Evolutionary conservation across 2,888 invertebrate species (phyloP), one percentile per base, ranked within the genome.

Genomic region (Allophyes oxyacanthae): DNA sequence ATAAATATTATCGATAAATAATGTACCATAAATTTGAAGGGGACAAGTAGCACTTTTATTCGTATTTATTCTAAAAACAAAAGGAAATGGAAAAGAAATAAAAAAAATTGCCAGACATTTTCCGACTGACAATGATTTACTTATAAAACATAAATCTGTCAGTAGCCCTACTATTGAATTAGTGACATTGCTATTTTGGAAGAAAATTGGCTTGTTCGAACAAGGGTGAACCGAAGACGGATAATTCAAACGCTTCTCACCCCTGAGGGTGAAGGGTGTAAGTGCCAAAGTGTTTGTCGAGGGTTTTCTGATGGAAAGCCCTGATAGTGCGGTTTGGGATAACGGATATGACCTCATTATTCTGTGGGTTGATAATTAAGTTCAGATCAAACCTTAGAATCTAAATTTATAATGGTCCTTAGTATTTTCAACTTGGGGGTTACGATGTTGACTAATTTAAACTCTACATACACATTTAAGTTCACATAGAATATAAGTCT

Each of bases 201-300:
- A 40, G 6, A 33, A 45, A 49, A 64, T 45, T 41, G 44, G 28
- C 40, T 49, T 46, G 26, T 46, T 58, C 6, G 28, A 66, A 59
- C 26, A 48, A 51, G 43, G 6, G 9, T 13, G 36, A 11, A 44
- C 34, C 6, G 3, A 26, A 14, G 14, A 41, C 7, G 15, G 33
- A 37, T 45, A 52, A 51, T 59, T 37, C 37, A 9, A 51, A 34
- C 32, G 38, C 26, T 46, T 28, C 7, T n/a, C 20, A 46, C n/a
- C 46, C 50, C 45, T 8, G 9, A 41, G 32, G 43, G 26, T 28
- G 10, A 7, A 33, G 1, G 42, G 41, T 28, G 14, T 57, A 36
- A 57, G 14, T 36, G 11, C 25, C 14, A 37, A 45, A 59, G 41
- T 49, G 40, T 7, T 15, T 10, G n/a, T 38, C 45, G 28, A 51